These are phyloP conservation scores for Nothocercus julius DNA, from an alignment of 2,113 vertebrate genomes.

Conservation along the genomic window DNA sequence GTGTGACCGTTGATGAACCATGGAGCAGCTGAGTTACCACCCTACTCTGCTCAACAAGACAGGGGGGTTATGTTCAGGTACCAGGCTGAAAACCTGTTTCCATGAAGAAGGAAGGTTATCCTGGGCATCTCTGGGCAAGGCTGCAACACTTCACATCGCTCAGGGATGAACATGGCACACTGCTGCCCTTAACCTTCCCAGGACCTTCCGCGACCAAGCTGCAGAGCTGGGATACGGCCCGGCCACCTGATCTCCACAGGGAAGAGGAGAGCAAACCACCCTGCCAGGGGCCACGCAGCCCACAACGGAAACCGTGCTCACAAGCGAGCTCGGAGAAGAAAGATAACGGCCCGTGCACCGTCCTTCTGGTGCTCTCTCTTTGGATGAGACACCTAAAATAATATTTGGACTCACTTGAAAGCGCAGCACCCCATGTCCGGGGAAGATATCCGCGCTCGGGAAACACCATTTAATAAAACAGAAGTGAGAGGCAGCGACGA, in stretches of 20 bases:
- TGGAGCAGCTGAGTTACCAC: no score
- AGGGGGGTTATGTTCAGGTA: background rate
- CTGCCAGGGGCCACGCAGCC: background rate
- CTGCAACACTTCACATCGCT: background rate
- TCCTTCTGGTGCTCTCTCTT: background rate
- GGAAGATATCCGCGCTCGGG: background rate
- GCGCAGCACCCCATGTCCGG: fast-evolving
- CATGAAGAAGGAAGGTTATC: fast-evolving
- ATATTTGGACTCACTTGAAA: constrained; percentile 20
- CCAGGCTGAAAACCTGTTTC: background rate
- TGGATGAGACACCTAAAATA: constrained; percentile 39
- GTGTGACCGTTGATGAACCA: no score
- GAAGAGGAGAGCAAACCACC: background rate
- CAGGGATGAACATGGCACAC: no score
- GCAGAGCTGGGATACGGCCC: background rate
- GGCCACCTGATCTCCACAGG: background rate
- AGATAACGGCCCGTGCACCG: background rate
- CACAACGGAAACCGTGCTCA: background rate
- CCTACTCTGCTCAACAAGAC: no score
- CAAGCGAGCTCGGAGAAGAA: background rate
- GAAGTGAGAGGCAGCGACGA: background rate
- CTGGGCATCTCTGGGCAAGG: background rate
- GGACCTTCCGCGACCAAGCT: background rate
- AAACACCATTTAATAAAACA: background rate
- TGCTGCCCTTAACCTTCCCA: background rate